Evolutionary conservation across 2,797 vertebrate genomes (phyloP).

Genomic region (Enteromius radiatus): DNA sequence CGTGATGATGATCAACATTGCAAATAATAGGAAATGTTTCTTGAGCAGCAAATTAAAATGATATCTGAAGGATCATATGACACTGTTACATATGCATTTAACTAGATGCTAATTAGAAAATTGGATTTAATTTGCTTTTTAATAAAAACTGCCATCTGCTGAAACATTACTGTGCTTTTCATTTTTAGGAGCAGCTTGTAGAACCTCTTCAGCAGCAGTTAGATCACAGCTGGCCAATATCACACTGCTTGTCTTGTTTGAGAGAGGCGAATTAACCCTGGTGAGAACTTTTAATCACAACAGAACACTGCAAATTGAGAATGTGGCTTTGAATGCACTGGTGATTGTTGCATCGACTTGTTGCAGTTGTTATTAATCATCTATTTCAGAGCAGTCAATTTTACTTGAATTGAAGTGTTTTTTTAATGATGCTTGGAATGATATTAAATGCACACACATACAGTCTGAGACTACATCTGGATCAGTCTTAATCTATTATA

Average conservation of each 20-base stretch:
- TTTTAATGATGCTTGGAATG: background rate
- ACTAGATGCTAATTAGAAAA: background rate
- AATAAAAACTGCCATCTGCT: slow-evolving; percentile 1
- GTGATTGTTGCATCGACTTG: slow-evolving; percentile 9
- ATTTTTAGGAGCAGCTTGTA: slow-evolving; percentile 17
- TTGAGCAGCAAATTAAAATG: background rate
- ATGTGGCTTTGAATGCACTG: background rate
- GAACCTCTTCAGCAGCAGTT: background rate
- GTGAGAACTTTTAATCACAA: slow-evolving; percentile 5
- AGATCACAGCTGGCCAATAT: slow-evolving; percentile 34
- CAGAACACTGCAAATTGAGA: background rate
- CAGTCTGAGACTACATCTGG: background rate
- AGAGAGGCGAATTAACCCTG: slow-evolving; percentile 5
- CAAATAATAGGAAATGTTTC: background rate
- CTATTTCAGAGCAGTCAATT: slow-evolving; percentile 5
- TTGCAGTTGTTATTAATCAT: slow-evolving; percentile 4
- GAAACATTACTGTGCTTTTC: background rate
- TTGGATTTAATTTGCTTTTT: background rate
- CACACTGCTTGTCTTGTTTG: background rate
- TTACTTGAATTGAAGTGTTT: background rate
- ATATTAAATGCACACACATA: background rate
- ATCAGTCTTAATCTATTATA: background rate
- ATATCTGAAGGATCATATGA: background rate
- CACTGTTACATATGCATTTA: background rate
- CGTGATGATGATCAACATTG: background rate